Evolutionary conservation across 1,140 invertebrate genomes (phyloP), one percentile per base, ranked within the genome.

Genomic region (Micrasema minimum): DNA sequence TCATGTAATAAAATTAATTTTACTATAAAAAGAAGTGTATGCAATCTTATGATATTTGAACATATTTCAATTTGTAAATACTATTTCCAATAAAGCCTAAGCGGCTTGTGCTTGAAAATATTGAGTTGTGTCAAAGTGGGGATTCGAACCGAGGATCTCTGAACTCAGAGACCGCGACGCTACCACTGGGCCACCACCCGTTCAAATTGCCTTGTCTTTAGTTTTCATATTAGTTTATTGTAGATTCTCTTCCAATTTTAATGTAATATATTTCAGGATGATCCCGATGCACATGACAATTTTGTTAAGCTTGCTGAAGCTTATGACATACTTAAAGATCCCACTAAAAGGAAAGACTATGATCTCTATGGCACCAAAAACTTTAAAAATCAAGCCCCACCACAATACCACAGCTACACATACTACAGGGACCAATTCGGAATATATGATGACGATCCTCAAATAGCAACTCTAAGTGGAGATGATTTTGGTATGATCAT

Each of bases 381-480:
- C 9, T 79, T 90, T n/a, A 79, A 80, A 22, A 79, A 79, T 46
- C 79, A 83, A 70, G 55, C 67, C 0, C 62, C 70, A 5, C 66
- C 74, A 2, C 85, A 87, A 46, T 94, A 92, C 81, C 89, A 93
- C 71, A 92, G 90, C 66, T 94, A 91, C 87, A 88, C 85, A 66
- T 94, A 92, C 79, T 94, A 94, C 78, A 85, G 89, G 70, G 88
- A 94, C 77, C 89, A 92, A 77, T 94, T 95, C 88, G 92, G 91
- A 53, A 90, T 94, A 73, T 95, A 94, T 83, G 92, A 94, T 81
- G 91, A 94, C 80, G 92, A 94, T 83, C 87, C 87, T 55, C 85
- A 93, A 77, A 90, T 95, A 70, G 87, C 92, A 2, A 93, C 91
- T 5, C 80, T 95, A 1, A 89, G 85, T 72, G 83, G 80, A 76